phyloP scores from a whole-genome alignment of 2,797 vertebrate species.

The Ptychadena robeensis region DNA sequence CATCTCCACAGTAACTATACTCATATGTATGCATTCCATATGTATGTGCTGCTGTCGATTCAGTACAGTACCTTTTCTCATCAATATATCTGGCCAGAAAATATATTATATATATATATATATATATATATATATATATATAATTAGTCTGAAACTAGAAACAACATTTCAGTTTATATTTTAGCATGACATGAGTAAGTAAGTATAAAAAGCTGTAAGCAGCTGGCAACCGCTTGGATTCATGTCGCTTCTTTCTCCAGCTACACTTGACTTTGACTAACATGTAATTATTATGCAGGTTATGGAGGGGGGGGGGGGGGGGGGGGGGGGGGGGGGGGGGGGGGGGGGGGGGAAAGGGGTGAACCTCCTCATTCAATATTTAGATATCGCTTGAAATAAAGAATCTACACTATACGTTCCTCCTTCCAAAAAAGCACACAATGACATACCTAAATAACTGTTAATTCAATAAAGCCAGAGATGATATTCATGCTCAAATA shows the following conservation, averaged over 20 bases:
- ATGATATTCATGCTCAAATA: slow-evolving; percentile 72
- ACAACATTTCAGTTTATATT: too few relatives aligned
- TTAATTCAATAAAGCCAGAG: slow-evolving; percentile 67
- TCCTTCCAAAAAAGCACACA: not conserved
- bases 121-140: too few relatives aligned
- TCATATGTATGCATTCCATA: not conserved
- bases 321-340: too few relatives aligned
- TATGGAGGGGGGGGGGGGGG: too few relatives aligned
- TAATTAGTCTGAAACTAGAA: too few relatives aligned
- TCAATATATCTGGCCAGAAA: too few relatives aligned
- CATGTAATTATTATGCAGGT: not conserved
- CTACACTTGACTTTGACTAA: not conserved
- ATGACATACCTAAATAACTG: slow-evolving; percentile 61
- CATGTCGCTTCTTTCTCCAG: not conserved
- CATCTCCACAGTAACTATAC: not conserved
- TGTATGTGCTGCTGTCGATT: not conserved
- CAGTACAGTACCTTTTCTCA: not conserved
- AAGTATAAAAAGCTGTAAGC: too few relatives aligned
- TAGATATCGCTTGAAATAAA: not conserved
- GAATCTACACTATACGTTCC: too few relatives aligned
- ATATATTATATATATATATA: too few relatives aligned
- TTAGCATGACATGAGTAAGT: too few relatives aligned
- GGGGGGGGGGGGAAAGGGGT: too few relatives aligned
- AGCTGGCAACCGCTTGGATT: not conserved
- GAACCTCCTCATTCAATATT: not conserved